Evolutionary conservation across 2,888 invertebrate genomes (phyloP).

Genomic region (Rhingia campestris): DNA sequence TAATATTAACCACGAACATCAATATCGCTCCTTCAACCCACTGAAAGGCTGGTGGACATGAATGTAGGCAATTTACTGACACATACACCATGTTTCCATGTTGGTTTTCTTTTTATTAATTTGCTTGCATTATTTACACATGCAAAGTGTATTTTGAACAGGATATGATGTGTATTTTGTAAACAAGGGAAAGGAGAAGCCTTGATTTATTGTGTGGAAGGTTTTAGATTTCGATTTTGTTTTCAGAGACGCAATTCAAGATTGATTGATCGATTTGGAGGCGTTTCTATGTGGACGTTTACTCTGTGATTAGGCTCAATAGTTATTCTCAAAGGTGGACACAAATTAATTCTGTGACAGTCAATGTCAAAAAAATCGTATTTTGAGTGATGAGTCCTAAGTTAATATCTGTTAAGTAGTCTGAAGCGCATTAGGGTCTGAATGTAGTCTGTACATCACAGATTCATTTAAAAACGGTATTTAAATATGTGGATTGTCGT

Average conservation of each 20-base stretch:
- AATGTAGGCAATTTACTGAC: slow-evolving; percentile 27
- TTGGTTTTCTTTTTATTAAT: slow-evolving; percentile 11
- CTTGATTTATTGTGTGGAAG: slow-evolving; percentile 54
- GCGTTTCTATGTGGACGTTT: neutral
- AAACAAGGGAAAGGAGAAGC: slow-evolving; percentile 40
- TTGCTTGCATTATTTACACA: slow-evolving; percentile 11
- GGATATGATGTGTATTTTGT: slow-evolving; percentile 57
- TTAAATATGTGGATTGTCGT: too few relatives aligned
- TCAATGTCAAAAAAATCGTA: too few relatives aligned
- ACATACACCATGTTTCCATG: neutral
- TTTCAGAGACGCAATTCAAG: neutral
- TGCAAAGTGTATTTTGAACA: slow-evolving; percentile 53
- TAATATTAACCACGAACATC: slow-evolving; percentile 63
- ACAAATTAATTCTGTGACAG: neutral
- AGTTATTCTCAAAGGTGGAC: neutral
- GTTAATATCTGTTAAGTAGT: too few relatives aligned
- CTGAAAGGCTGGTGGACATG: slow-evolving; percentile 5
- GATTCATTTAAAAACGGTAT: too few relatives aligned
- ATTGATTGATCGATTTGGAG: slow-evolving; percentile 57
- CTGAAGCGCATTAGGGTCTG: too few relatives aligned
- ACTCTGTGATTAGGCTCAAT: neutral
- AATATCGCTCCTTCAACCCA: slow-evolving; percentile 7
- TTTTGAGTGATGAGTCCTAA: too few relatives aligned
- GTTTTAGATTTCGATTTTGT: slow-evolving; percentile 52
- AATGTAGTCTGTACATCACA: too few relatives aligned